Evolutionary conservation across 2,888 invertebrate genomes (phyloP).

Genomic region (Taenaris catops): DNA sequence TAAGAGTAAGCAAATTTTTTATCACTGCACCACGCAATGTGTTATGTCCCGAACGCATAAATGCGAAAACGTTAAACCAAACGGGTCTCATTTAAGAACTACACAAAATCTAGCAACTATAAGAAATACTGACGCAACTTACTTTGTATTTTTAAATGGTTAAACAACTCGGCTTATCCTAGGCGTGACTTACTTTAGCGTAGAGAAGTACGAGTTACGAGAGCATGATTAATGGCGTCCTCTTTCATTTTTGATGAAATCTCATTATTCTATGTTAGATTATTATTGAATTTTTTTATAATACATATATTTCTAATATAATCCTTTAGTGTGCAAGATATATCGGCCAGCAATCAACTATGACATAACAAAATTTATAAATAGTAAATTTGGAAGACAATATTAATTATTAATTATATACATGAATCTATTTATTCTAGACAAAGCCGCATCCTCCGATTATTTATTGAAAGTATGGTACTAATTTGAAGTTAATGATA

Average conservation of each 20-base stretch:
- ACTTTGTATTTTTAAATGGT: constrained; percentile 23
- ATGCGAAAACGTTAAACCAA: not conserved
- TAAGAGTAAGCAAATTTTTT: constrained; percentile 14
- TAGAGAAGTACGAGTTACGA: constrained; percentile 24
- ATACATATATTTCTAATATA: constrained; percentile 1
- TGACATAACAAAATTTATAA: no score
- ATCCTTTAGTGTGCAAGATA: no score
- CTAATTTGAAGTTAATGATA: no score
- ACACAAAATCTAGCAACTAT: constrained; percentile 15
- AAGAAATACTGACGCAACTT: constrained; percentile 21
- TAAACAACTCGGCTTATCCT: constrained; percentile 24
- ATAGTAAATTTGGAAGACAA: no score
- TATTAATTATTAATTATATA: no score
- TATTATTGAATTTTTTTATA: not conserved
- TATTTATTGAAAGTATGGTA: no score
- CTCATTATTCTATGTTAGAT: constrained; percentile 6
- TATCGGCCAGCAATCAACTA: no score
- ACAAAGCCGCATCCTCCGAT: no score
- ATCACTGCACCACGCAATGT: not conserved
- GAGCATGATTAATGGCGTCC: constrained; percentile 23
- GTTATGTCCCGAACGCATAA: not conserved
- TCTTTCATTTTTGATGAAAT: constrained; percentile 18
- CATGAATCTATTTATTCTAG: no score
- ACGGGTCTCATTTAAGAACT: constrained; percentile 4
- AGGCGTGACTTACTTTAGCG: constrained; percentile 22